Percentiles rank a stretch among this genome's conserved stretches.
These are phyloP conservation scores for Semicossyphus pulcher DNA, from an alignment of 2,113 vertebrate species.

Conservation along the genomic window DNA sequence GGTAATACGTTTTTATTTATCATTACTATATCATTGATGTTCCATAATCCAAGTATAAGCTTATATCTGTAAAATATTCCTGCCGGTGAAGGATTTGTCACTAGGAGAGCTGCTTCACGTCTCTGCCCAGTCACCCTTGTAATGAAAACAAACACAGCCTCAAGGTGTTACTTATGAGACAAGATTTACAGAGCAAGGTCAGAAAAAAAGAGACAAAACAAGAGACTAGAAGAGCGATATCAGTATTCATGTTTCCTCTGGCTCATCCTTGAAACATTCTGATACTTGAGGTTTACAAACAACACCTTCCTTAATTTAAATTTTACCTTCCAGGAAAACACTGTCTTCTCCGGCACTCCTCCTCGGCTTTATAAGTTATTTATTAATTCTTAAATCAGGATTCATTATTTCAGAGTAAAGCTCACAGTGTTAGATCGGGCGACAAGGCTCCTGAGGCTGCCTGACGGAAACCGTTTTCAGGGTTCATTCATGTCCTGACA, in stretches of 20 bases:
- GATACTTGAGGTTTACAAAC: slow-evolving; percentile 23
- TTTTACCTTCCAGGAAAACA: background rate
- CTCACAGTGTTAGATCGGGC: background rate
- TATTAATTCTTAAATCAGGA: background rate
- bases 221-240: slow-evolving; percentile 22
- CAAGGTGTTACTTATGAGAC: slow-evolving; percentile 48
- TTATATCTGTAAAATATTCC: slow-evolving; percentile 16
- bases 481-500: background rate
- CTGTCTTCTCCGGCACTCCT: background rate
- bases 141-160: slow-evolving; percentile 68
- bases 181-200: slow-evolving; percentile 56
- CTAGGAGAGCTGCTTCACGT: slow-evolving; percentile 22
- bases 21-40: slow-evolving; percentile 18
- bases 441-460: background rate
- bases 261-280: slow-evolving; percentile 26
- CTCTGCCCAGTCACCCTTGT: slow-evolving; percentile 46
- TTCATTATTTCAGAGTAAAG: background rate
- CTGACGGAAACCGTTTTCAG: background rate
- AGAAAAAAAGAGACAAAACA: slow-evolving; percentile 23
- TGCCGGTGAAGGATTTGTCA: slow-evolving; percentile 37
- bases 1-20: slow-evolving; percentile 1
- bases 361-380: background rate
- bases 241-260: slow-evolving; percentile 50
- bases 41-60: slow-evolving; percentile 2
- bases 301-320: slow-evolving; percentile 9